phyloP scores from a whole-genome alignment of 2,797 vertebrate genomes.

The Heterohyrax brucei region DNA sequence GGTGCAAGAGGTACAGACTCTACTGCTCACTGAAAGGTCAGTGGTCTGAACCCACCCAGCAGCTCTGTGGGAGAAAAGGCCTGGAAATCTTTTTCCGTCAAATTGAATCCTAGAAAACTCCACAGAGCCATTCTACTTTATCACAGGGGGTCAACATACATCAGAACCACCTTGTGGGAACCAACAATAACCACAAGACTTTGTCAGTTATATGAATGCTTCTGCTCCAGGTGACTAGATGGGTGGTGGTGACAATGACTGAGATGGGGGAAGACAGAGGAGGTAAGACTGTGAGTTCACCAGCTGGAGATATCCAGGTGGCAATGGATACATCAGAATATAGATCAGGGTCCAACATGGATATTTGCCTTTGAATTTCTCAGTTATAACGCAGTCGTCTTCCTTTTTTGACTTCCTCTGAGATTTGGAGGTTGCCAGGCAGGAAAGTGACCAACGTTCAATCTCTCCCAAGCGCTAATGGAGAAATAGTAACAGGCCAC shows the following conservation, averaged over 20 bases:
- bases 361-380: constrained; percentile 1
- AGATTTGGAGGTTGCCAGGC: background rate
- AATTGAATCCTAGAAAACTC: background rate
- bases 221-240: background rate
- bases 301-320: background rate
- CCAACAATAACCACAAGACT: background rate
- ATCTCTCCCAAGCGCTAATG: background rate
- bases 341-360: background rate
- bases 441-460: background rate
- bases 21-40: background rate
- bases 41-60: background rate
- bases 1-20: background rate
- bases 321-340: background rate
- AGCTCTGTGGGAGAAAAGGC: background rate
- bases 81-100: background rate
- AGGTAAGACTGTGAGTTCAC: background rate
- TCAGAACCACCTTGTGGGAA: background rate
- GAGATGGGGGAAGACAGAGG: background rate
- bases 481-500: background rate
- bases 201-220: background rate
- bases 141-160: too few species aligned
- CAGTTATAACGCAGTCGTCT: background rate
- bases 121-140: too few species aligned
- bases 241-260: too few species aligned
- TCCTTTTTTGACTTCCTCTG: background rate